A percentile compares a stretch with the other conserved stretches of the same genome.
phyloP scores from a whole-genome alignment of 2,113 vertebrate species.

The Cheirogaleus medius region DNA sequence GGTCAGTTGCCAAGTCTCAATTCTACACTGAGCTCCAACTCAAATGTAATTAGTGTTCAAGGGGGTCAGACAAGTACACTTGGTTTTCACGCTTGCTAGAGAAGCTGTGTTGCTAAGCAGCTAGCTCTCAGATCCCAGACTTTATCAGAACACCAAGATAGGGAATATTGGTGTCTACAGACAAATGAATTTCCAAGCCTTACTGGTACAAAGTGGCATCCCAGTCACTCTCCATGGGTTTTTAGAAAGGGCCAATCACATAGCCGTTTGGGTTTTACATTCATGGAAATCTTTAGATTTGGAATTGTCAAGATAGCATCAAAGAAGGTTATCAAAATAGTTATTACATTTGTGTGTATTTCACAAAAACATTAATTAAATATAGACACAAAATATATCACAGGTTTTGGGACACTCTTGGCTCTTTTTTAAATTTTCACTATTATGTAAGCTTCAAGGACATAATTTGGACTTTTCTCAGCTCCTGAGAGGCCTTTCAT shows the following conservation, averaged over 20 bases:
- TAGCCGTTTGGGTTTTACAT: neutral
- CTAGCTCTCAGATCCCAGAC: neutral
- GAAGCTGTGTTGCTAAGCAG: neutral
- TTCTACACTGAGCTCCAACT: neutral
- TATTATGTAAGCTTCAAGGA: neutral
- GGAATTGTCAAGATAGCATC: neutral
- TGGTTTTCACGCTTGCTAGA: neutral
- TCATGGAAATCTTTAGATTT: neutral
- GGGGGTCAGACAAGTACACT: neutral
- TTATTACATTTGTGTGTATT: neutral
- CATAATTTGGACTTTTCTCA: neutral
- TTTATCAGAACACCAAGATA: neutral
- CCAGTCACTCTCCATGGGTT: neutral
- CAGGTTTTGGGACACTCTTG: neutral
- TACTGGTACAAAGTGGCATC: neutral
- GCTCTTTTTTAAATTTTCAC: neutral
- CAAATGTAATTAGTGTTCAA: slow-evolving; percentile 7
- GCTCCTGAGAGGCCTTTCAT: neutral
- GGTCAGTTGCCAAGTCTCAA: neutral
- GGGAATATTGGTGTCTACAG: neutral
- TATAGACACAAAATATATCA: neutral
- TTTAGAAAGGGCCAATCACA: neutral
- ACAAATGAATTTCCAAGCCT: neutral
- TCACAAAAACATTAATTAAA: slow-evolving; percentile 2
- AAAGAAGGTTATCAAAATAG: neutral